Evolutionary conservation across 2,888 invertebrate species (phyloP).

Genomic region (Thelaira solivaga): DNA sequence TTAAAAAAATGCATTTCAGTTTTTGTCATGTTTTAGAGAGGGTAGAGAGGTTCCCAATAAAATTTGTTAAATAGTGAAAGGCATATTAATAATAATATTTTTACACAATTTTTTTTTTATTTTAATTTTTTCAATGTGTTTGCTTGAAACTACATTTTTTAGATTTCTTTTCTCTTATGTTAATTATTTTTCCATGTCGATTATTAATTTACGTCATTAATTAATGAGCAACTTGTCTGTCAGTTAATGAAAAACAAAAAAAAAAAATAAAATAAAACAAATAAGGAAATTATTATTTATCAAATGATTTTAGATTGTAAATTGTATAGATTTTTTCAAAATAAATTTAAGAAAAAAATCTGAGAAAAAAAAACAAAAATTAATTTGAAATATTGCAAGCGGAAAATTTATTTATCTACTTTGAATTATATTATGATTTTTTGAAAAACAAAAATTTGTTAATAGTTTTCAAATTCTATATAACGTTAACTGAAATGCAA

Average conservation of each 20-base stretch:
- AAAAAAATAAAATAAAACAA: constrained; percentile 43
- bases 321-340: constrained; percentile 43
- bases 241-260: constrained; percentile 19
- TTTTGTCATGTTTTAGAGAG: too few relatives aligned
- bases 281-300: constrained; percentile 47
- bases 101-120: not conserved
- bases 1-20: too few relatives aligned
- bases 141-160: not conserved
- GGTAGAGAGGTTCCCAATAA: too few relatives aligned
- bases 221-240: constrained; percentile 39
- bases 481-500: too few relatives aligned
- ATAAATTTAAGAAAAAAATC: too few relatives aligned
- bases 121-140: not conserved
- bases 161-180: not conserved
- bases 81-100: too few relatives aligned
- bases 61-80: too few relatives aligned
- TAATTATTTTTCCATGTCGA: constrained; percentile 1
- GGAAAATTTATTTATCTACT: constrained; percentile 9
- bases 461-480: not conserved
- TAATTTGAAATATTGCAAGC: constrained; percentile 9
- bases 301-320: constrained; percentile 21
- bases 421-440: not conserved
- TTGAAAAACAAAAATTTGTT: constrained; percentile 31
- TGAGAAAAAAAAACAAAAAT: not conserved
- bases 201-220: constrained; percentile 43